Evolutionary conservation across 2,113 vertebrate species (phyloP).

Genomic region (Craseonycteris thonglongyai): DNA sequence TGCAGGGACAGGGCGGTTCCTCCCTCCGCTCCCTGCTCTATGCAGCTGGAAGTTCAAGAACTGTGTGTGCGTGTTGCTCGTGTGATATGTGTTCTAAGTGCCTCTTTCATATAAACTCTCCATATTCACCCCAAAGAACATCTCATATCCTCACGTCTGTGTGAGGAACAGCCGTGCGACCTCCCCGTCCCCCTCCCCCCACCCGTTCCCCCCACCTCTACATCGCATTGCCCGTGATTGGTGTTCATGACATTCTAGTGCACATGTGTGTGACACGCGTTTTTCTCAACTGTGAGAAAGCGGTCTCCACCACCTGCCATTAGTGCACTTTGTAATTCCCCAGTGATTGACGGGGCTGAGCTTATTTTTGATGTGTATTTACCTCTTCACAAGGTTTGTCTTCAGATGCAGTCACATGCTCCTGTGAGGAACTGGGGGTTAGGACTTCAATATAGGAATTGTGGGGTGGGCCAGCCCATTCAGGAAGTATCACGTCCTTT

Average conservation of each 20-base stretch:
- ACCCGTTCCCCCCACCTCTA: neutral
- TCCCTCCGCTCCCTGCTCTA: neutral
- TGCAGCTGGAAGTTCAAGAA: no score
- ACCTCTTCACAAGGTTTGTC: no score
- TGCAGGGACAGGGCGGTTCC: fast-evolving
- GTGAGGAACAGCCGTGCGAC: neutral
- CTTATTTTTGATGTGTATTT: no score
- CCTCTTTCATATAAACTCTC: neutral
- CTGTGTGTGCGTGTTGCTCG: neutral
- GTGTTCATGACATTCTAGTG: neutral
- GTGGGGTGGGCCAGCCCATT: no score
- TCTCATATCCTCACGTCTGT: no score
- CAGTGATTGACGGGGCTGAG: no score
- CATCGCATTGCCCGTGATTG: neutral
- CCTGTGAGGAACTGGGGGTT: no score
- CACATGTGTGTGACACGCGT: neutral
- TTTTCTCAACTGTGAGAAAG: neutral
- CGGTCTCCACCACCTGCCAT: no score
- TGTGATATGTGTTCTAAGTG: neutral
- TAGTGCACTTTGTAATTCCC: no score
- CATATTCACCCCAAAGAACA: neutral
- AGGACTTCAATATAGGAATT: no score
- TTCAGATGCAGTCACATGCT: no score
- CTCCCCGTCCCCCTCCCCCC: neutral
- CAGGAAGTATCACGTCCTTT: no score